phyloP scores from a whole-genome alignment of 2,888 invertebrate species.

The Stenchaetothrips biformis region DNA sequence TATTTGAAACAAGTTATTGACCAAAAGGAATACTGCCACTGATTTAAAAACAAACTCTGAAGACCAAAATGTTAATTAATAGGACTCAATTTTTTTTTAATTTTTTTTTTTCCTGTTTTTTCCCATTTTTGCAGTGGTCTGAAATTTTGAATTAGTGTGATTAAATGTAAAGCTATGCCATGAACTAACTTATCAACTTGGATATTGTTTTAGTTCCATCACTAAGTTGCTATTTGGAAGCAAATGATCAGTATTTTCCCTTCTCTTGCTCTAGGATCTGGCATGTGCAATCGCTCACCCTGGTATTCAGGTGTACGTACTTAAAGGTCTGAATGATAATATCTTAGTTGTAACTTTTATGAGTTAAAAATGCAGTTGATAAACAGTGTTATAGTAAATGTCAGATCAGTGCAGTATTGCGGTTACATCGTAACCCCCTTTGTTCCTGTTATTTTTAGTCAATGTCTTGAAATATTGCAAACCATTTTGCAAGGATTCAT shows the following conservation, averaged over 20 bases:
- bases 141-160: not conserved
- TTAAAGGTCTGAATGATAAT: not conserved
- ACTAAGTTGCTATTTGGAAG: too few species aligned
- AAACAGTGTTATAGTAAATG: not conserved
- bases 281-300: too few species aligned
- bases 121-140: not conserved
- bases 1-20: not conserved
- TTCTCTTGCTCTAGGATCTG: too few species aligned
- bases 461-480: not conserved
- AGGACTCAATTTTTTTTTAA: not conserved
- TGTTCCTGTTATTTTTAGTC: slow-evolving; percentile 18
- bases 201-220: too few species aligned
- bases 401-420: not conserved
- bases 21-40: slow-evolving; percentile 12
- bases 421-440: not conserved
- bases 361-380: not conserved
- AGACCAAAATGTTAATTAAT: slow-evolving; percentile 14
- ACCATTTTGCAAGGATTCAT: not conserved
- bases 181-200: not conserved
- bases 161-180: not conserved
- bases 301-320: not conserved
- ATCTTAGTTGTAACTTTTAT: not conserved
- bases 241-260: too few species aligned
- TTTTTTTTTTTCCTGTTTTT: not conserved
- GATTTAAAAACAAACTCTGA: not conserved